Base-by-base conservation (phyloP, 1,140 invertebrate species). In the Leguminivora glycinivorella region DNA sequence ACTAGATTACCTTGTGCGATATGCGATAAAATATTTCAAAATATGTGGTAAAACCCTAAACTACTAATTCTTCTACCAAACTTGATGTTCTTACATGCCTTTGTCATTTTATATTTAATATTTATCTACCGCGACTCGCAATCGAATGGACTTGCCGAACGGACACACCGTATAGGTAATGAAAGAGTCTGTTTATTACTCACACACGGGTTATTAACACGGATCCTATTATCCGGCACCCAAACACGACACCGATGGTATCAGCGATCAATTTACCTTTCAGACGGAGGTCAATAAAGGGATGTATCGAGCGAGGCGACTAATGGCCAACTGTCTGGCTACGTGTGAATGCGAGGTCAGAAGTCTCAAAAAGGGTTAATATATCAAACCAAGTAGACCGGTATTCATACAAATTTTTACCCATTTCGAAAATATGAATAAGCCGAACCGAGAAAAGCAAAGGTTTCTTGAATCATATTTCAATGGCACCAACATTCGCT, bases 271-370 rank as follows among this genome's bases (percentile, higher is more conserved):
- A 63, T 63, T 31, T 63, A 63, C 26, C 58, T 63, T 63, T 63
- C 26, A 63, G 26, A 63, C 58, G 22, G 14, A 34, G 58, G 26
- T 63, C 58, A 34, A 63, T 63, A 63, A 31, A 63, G 58, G 26
- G 56, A 60, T 26, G 56, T 26, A 26, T 60, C 10, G 10, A 4
- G 56, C 25, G 56, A 47, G 43, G 43, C 34, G 12, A 38, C 43
- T 47, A 47, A 47, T 47, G 14, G 43, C n/a, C 43, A 47, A 47
- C 12, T 17, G 43, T 47, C 43, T 47, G 43, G 14, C 14, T 17
- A 10, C n/a, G 43, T 17, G 0, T 17, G n/a, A 47, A 47, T 5
- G n/a, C 0, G 43, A 17, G 14, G 43, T 17, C 43, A 47, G 5
- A 17, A 17, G n/a, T 17, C 14, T 47, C 43, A 17, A 17, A 47